A percentile compares a stretch with the other conserved stretches of the same genome.
Conservation (phyloP, 37 sponge, comb jelly and placozoan species). For the Chondrosia reniformis region DNA sequence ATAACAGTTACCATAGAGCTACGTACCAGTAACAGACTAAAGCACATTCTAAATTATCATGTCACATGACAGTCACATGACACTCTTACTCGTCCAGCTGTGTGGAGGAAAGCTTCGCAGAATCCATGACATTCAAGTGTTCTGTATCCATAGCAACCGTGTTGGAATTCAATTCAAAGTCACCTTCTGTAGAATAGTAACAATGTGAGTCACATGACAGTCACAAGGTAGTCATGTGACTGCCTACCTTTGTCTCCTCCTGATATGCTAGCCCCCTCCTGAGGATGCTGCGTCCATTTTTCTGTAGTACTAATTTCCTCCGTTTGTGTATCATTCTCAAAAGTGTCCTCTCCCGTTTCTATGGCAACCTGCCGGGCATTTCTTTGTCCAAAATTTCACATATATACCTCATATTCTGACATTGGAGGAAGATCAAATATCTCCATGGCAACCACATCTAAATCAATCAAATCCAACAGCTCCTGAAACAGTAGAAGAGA, state of each 20-base stretch:
- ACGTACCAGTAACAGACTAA: too few species aligned
- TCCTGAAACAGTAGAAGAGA: conserved; percentile 40
- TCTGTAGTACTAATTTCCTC: conserved; percentile 39
- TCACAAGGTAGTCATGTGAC: too few species aligned
- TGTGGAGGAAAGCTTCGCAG: not conserved
- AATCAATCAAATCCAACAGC: conserved; percentile 74
- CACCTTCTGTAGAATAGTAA: not conserved
- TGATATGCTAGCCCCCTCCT: conserved; percentile 52
- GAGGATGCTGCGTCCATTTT: conserved; percentile 88
- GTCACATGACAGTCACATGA: too few species aligned
- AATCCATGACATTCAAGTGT: too few species aligned
- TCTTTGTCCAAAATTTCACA: conserved; percentile 75
- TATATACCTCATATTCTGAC: conserved; percentile 90
- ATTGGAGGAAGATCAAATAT: conserved; percentile 89
- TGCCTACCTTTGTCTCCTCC: conserved; percentile 36
- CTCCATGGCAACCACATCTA: conserved; percentile 66
- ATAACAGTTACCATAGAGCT: too few species aligned
- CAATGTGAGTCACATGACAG: not conserved
- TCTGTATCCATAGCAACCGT: too few species aligned
- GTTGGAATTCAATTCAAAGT: not conserved
- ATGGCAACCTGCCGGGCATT: conserved; percentile 65
- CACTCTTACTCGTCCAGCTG: too few species aligned
- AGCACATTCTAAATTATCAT: too few species aligned
- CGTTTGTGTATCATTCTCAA: conserved; percentile 74
- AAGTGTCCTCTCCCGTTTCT: conserved; percentile 81